Conservation (phyloP, 2,797 vertebrate genomes). For the Gambelia wislizenii region DNA sequence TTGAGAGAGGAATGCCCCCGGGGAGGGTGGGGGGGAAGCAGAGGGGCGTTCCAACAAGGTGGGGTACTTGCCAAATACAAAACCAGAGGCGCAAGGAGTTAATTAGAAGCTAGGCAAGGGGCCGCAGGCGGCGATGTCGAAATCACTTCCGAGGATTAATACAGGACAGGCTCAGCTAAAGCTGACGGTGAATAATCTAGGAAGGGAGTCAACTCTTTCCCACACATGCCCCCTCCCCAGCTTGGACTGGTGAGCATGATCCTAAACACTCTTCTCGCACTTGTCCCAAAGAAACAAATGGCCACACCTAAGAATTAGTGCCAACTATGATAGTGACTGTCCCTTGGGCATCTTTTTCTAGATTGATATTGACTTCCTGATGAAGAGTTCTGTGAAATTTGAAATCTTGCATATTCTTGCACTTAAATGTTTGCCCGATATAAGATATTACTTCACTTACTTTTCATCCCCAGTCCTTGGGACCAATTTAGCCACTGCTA, state of each 20-base stretch:
- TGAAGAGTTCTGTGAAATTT: slow-evolving; percentile 21
- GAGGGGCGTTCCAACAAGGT: slow-evolving; percentile 90
- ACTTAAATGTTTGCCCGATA: background rate
- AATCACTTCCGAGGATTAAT: slow-evolving; percentile 98
- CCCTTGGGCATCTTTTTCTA: background rate
- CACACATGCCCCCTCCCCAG: slow-evolving; percentile 85
- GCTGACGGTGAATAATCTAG: slow-evolving; percentile 42
- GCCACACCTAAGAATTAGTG: background rate
- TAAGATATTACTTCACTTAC: background rate
- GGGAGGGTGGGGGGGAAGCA: slow-evolving; percentile 70
- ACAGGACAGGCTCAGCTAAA: slow-evolving; percentile 66
- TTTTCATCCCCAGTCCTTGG: background rate
- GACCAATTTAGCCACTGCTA: background rate
- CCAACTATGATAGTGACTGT: background rate
- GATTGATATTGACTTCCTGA: background rate
- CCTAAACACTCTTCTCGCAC: slow-evolving; percentile 24
- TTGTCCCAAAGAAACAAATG: slow-evolving; percentile 12
- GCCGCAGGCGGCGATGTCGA: slow-evolving; percentile 77
- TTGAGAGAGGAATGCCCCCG: slow-evolving; percentile 90
- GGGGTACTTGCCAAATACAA: slow-evolving; percentile 74
- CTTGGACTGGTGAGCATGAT: slow-evolving; percentile 26
- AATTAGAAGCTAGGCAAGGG: slow-evolving; percentile 91
- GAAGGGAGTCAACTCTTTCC: slow-evolving; percentile 86
- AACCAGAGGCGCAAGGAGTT: slow-evolving; percentile 85
- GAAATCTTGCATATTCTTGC: background rate